Evolutionary conservation across 2,797 vertebrate species (phyloP).

Genomic region (Paramormyrops hopkinsi): DNA sequence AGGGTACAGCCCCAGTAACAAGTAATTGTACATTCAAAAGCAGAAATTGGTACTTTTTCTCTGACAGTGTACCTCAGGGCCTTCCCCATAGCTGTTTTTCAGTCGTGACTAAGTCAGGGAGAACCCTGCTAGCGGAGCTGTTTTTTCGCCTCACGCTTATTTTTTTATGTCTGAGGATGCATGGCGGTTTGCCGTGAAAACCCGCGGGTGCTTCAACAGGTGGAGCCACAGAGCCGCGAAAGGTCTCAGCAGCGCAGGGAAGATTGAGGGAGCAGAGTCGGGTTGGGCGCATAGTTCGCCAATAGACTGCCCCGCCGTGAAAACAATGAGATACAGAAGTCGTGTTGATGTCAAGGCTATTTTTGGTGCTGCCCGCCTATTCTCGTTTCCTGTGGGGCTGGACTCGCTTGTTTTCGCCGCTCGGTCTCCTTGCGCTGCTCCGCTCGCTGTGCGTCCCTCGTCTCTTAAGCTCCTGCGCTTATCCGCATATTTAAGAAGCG

Average conservation of each 20-base stretch:
- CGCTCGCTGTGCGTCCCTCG: neutral
- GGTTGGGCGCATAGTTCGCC: slow-evolving; percentile 12
- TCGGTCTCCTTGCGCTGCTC: neutral
- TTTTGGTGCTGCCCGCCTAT: slow-evolving; percentile 16
- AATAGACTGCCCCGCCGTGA: slow-evolving; percentile 8
- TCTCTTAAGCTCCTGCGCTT: neutral
- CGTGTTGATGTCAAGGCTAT: slow-evolving; percentile 21
- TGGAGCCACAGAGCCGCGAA: slow-evolving; percentile 19
- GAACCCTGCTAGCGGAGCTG: neutral
- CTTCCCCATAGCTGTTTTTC: neutral
- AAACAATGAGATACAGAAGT: slow-evolving; percentile 11
- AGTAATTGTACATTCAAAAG: neutral
- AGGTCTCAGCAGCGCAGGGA: neutral
- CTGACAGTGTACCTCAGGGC: neutral
- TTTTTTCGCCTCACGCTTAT: neutral
- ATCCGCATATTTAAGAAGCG: neutral
- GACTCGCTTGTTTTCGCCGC: neutral
- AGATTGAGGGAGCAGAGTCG: neutral
- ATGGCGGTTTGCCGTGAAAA: neutral
- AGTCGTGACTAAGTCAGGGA: neutral
- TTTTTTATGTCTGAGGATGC: neutral
- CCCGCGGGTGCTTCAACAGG: slow-evolving; percentile 11
- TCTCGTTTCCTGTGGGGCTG: slow-evolving; percentile 7
- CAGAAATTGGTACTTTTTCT: neutral
- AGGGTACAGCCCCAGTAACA: neutral